Conservation (phyloP, 1,140 invertebrate genomes). For the Papilio aristodemus region DNA sequence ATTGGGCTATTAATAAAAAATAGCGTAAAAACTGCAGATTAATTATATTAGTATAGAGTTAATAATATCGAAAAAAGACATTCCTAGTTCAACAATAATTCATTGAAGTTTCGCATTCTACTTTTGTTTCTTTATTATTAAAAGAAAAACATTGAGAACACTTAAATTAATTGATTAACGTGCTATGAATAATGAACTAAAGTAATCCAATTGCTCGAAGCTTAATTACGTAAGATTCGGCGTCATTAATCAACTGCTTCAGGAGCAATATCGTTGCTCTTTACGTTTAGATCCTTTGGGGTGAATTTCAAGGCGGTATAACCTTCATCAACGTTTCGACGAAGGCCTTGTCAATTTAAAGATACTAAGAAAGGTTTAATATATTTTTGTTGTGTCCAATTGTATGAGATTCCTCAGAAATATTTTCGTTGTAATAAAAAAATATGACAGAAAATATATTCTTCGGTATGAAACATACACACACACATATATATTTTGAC, state of each 20-base stretch:
- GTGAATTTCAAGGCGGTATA: slow-evolving; percentile 35
- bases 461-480: too few relatives aligned
- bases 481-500: too few relatives aligned
- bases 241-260: slow-evolving; percentile 39
- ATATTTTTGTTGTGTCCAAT: neutral
- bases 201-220: slow-evolving; percentile 19
- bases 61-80: too few relatives aligned
- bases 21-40: too few relatives aligned
- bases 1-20: too few relatives aligned
- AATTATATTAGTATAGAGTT: too few relatives aligned
- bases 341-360: neutral
- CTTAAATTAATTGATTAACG: slow-evolving; percentile 8
- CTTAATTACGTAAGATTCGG: slow-evolving; percentile 21
- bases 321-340: slow-evolving; percentile 33
- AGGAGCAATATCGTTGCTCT: slow-evolving; percentile 25
- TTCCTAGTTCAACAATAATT: neutral
- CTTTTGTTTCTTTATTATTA: slow-evolving; percentile 13
- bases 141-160: neutral
- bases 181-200: slow-evolving; percentile 8
- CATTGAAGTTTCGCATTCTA: neutral
- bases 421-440: neutral
- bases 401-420: neutral
- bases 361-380: slow-evolving; percentile 12
- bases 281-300: slow-evolving; percentile 27
- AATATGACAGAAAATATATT: neutral